These are phyloP conservation scores for Anoplophora glabripennis DNA, from an alignment of 1,140 invertebrate genomes.

Conservation along the genomic window DNA sequence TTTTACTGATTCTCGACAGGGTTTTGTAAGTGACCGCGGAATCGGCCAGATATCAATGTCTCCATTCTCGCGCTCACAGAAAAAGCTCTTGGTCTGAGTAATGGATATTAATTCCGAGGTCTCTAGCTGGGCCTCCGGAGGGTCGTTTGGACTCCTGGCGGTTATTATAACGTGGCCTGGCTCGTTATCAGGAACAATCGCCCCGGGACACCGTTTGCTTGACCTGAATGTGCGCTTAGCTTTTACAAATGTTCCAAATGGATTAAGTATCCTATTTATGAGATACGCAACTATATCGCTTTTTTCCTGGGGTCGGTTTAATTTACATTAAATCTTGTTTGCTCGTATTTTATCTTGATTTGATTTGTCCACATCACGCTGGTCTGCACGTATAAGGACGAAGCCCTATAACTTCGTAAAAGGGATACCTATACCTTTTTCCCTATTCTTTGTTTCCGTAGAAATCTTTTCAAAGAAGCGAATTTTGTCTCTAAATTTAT, in stretches of 20 bases:
- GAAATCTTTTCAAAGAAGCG: too few species aligned
- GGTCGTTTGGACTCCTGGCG: conserved; percentile 32
- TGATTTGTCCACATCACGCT: neutral
- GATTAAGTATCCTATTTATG: conserved; percentile 24
- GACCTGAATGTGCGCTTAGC: conserved; percentile 34
- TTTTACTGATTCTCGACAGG: conserved; percentile 1
- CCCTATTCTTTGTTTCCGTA: too few species aligned
- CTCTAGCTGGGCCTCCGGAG: conserved; percentile 23
- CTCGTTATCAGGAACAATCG: conserved; percentile 42
- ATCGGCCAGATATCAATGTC: conserved; percentile 5
- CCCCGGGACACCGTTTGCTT: conserved; percentile 39
- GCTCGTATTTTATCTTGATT: too few species aligned
- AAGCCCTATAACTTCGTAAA: conserved; percentile 1
- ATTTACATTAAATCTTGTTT: too few species aligned
- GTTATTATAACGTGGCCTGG: conserved; percentile 36
- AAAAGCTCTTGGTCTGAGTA: conserved; percentile 29
- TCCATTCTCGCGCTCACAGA: conserved; percentile 13
- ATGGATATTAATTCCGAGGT: conserved; percentile 37
- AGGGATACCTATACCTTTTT: neutral
- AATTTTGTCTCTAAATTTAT: too few species aligned
- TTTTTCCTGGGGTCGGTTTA: conserved; percentile 3
- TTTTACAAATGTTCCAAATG: conserved; percentile 26
- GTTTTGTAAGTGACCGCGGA: conserved; percentile 1
- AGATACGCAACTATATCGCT: conserved; percentile 2
- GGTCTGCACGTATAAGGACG: neutral